Percentiles rank a stretch among this genome's conserved stretches.
These are phyloP conservation scores for Nasua narica DNA, from an alignment of 2,797 vertebrate species.

Conservation along the genomic window DNA sequence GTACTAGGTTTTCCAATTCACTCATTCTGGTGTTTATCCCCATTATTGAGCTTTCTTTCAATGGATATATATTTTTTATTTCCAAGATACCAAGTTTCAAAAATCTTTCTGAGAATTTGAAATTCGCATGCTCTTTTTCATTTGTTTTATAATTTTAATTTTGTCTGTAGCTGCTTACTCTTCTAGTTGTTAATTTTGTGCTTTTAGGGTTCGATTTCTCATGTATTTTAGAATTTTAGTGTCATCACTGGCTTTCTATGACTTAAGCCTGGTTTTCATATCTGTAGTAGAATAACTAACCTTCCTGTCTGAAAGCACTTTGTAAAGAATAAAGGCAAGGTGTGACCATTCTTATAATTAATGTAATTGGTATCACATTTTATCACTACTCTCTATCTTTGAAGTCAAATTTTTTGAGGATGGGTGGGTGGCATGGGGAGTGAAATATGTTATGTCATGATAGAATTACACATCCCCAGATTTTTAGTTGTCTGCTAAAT, in stretches of 20 bases:
- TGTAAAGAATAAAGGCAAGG: conserved; percentile 14
- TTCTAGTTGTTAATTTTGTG: neutral
- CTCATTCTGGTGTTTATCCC: neutral
- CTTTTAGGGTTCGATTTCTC: neutral
- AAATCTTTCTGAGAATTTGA: neutral
- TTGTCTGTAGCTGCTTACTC: neutral
- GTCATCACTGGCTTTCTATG: neutral
- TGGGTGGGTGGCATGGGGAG: neutral
- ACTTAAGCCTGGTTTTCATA: neutral
- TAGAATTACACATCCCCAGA: neutral
- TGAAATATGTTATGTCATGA: neutral
- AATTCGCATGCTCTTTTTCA: neutral
- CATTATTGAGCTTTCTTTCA: neutral
- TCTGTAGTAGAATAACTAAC: neutral
- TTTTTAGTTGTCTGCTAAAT: conserved; percentile 35
- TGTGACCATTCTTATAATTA: conserved; percentile 53
- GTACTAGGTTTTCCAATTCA: neutral
- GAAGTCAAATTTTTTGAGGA: conserved; percentile 32
- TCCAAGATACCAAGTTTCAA: neutral
- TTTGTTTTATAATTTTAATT: neutral
- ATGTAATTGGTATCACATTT: conserved; percentile 70
- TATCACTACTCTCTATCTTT: conserved; percentile 62
- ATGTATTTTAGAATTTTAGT: neutral
- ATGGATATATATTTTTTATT: neutral
- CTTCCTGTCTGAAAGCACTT: neutral